Evolutionary conservation across 2,113 vertebrate species (phyloP), one percentile per base, ranked within the genome.

Genomic region (Pampusana beccarii): DNA sequence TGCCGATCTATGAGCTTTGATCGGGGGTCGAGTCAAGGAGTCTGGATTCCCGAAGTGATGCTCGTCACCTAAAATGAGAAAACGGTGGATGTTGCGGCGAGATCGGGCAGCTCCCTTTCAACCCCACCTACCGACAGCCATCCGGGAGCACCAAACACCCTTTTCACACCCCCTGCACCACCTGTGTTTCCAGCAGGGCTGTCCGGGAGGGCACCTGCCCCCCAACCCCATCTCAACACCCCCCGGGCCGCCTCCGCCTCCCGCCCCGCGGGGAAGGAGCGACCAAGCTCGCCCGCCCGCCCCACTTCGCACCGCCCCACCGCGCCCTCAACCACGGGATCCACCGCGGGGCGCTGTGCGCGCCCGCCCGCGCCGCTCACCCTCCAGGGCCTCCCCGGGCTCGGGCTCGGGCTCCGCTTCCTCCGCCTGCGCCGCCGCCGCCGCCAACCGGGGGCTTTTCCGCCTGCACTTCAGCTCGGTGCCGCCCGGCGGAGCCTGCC

Each of bases 1-100:
- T 96, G 65, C 33, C 38, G 70, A 50, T 38, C 87, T 31, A n/a
- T 0, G 74, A 87, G 83, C 62, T 97, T 50, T 46, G 44, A 98
- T 92, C 7, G 97, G 88, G 11, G 97, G 98, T 11, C 98, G 97
- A 36, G 83, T 3, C 77, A 98, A 86, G 38, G 82, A 48, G 25
- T 57, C 83, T 0, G 84, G 4, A 34, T 4, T 88, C n/a, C 50
- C 80, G 1, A 92, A 79, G 33, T 3, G 46, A 26, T 14, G 50
- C 58, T 83, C 58, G 1, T 50, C 58, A 20, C 29, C 96, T 95
- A 69, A 64, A 95, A 97, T 36, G 31, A 94, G 15, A 93, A 42
- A 26, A 2, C 8, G 7, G n/a, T 72, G 50, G 88, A 36, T 7
- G 25, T 38, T 13, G 9, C 3, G 8, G 34, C 40, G 10, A 24